Evolutionary conservation across 1,140 invertebrate species (phyloP).

Genomic region (Drosophila neocordata): DNA sequence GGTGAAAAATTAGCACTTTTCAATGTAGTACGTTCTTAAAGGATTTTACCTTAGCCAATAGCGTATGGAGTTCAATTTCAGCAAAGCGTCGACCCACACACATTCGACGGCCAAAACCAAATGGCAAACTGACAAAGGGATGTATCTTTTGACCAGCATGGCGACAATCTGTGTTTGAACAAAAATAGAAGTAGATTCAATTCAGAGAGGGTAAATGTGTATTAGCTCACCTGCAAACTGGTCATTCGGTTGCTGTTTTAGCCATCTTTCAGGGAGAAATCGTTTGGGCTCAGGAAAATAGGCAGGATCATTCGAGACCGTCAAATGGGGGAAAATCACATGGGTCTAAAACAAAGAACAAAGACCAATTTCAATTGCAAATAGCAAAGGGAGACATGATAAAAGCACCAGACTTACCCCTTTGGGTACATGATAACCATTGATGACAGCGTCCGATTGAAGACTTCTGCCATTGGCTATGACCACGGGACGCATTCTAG

Average conservation of each 20-base stretch:
- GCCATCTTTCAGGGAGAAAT: constrained; percentile 91
- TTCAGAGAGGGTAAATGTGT: background rate
- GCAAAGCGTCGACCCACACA: constrained; percentile 92
- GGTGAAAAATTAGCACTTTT: constrained; percentile 19
- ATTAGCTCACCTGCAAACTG: constrained; percentile 40
- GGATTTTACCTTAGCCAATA: constrained; percentile 84
- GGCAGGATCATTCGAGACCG: constrained; percentile 89
- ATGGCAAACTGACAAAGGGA: constrained; percentile 91
- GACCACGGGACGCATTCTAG: constrained; percentile 93
- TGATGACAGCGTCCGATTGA: constrained; percentile 90
- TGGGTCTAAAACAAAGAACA: constrained; percentile 87
- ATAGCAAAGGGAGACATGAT: background rate
- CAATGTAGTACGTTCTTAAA: background rate
- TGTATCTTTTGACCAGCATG: constrained; percentile 84
- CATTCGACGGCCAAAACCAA: constrained; percentile 92
- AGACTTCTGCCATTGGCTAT: constrained; percentile 93
- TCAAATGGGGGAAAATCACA: constrained; percentile 91
- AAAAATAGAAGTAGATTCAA: background rate
- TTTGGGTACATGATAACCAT: constrained; percentile 93
- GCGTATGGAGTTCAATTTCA: constrained; percentile 90
- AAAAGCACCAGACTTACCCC: constrained; percentile 86
- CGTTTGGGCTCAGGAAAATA: constrained; percentile 87
- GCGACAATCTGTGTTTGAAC: constrained; percentile 54
- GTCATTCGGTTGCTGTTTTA: constrained; percentile 82
- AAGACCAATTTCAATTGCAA: constrained; percentile 6